Evolutionary conservation across 2,113 vertebrate genomes (phyloP), one percentile per base, ranked within the genome.

Genomic region (Anser brachyrhynchus): DNA sequence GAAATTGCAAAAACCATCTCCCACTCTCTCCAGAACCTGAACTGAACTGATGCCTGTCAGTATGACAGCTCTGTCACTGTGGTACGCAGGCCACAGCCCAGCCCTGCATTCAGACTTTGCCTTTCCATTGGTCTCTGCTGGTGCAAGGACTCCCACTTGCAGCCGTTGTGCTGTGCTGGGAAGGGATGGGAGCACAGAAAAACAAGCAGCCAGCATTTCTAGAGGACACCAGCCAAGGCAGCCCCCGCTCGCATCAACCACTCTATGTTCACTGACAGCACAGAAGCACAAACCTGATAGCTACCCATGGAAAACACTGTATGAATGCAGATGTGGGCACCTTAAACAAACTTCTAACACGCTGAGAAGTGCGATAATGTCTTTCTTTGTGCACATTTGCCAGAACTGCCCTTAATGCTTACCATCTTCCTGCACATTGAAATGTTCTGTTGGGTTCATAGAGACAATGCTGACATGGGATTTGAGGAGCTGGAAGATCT

Each of bases 401-500:
- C 49, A 59, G 41, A 58, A 18, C 26, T 67, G 64, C 33, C 17
- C 73, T 89, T 94, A 46, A 29, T 71, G 92, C 98, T 95, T 97
- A 99, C 99, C 98, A 37, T 98, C 98, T 72, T 98, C 98, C 3
- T 96, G 98, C 31, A 97, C 82, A 43, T 95, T 96, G 76, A 98
- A 98, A 96, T 98, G 98, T 94, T 99, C 99, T 15, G 98, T 96
- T 1, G 98, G 96, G 69, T 98, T 98, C 98, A 99, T 98, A 74
- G 98, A 98, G 7, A 99, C 97, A 43, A 99, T 49, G 6, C 96
- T 99, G 71, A 98, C 98, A 1, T 99, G 99, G 91, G 98, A 98
- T 84, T 98, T 98, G 81, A 99, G 97, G 75, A 99, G 97, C 55
- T 99, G 99, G 95, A 99, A 98, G 92, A 99, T 98, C 90, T 99